A percentile compares a stretch with the other conserved stretches of the same genome.
phyloP scores from a whole-genome alignment of 2,797 vertebrate genomes.

The Lagocephalus sceleratus region DNA sequence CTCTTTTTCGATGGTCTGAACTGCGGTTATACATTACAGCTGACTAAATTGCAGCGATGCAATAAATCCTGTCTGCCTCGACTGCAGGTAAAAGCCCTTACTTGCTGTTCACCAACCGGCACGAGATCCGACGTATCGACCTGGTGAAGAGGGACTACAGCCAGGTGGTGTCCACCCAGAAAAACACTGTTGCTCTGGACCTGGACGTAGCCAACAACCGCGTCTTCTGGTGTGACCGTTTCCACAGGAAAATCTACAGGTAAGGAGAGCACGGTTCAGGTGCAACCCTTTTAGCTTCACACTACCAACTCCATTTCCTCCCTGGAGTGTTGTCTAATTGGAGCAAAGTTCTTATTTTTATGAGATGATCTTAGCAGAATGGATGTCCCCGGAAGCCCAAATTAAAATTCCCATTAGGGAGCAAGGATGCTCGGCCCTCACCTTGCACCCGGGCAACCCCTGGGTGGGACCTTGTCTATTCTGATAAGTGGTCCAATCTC shows the following conservation, averaged over 20 bases:
- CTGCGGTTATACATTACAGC: background rate
- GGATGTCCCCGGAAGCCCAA: slow-evolving; percentile 45
- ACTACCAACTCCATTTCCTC: slow-evolving; percentile 20
- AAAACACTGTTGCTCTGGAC: slow-evolving; percentile 91
- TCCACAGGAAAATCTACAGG: slow-evolving; percentile 96
- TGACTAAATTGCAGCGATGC: background rate
- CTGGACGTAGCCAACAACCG: slow-evolving; percentile 91
- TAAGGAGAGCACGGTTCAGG: slow-evolving; percentile 38
- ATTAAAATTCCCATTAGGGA: slow-evolving; percentile 44
- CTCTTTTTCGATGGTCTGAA: slow-evolving; percentile 1
- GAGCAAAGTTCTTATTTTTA: slow-evolving; percentile 60
- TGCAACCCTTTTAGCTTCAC: slow-evolving; percentile 19
- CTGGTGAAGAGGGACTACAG: slow-evolving; percentile 91
- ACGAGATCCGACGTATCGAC: slow-evolving; percentile 93
- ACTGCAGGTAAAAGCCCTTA: slow-evolving; percentile 87
- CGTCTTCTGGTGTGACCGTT: slow-evolving; percentile 96
- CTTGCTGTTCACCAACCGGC: slow-evolving; percentile 94
- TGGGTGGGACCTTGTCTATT: slow-evolving; percentile 54
- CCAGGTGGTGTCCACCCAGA: slow-evolving; percentile 91
- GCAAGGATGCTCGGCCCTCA: slow-evolving; percentile 30
- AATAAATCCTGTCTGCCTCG: background rate
- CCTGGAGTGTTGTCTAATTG: slow-evolving; percentile 61
- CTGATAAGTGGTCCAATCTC: slow-evolving; percentile 52
- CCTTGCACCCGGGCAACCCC: slow-evolving; percentile 45
- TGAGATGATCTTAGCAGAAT: slow-evolving; percentile 55